These are phyloP conservation scores for Amphibalanus amphitrite DNA, from an alignment of 1,140 invertebrate species.

Conservation along the genomic window DNA sequence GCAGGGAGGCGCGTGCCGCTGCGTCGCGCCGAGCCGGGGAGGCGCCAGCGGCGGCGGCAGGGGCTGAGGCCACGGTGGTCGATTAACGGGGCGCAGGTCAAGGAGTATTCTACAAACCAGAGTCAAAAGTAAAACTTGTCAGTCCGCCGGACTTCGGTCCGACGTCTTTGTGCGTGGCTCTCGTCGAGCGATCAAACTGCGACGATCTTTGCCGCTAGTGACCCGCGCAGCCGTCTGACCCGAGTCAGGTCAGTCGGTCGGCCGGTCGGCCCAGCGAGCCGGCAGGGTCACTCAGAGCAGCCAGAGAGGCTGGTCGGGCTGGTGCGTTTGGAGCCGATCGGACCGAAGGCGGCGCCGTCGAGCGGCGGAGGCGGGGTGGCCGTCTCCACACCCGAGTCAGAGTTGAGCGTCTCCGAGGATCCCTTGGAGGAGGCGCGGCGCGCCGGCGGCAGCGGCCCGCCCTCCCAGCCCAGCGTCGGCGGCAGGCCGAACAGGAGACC, in stretches of 20 bases:
- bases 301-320: not conserved
- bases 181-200: not conserved
- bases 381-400: not conserved
- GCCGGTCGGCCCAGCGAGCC: not conserved
- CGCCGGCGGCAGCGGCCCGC: too few species aligned
- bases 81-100: too few species aligned
- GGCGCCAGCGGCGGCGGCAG: not conserved
- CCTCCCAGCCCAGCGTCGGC: not conserved
- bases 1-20: not conserved
- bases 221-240: too few species aligned
- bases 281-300: not conserved
- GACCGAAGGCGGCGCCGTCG: not conserved
- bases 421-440: not conserved
- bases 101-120: not conserved
- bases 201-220: too few species aligned
- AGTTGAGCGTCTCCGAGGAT: not conserved
- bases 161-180: not conserved
- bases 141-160: not conserved
- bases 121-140: not conserved
- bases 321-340: not conserved
- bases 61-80: too few species aligned
- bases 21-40: too few species aligned
- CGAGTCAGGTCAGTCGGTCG: too few species aligned
- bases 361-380: conserved; percentile 1
- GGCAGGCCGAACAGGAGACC: not conserved